Evolutionary conservation across 2,888 invertebrate species (phyloP).

Genomic region (Stenotaenia linearis): DNA sequence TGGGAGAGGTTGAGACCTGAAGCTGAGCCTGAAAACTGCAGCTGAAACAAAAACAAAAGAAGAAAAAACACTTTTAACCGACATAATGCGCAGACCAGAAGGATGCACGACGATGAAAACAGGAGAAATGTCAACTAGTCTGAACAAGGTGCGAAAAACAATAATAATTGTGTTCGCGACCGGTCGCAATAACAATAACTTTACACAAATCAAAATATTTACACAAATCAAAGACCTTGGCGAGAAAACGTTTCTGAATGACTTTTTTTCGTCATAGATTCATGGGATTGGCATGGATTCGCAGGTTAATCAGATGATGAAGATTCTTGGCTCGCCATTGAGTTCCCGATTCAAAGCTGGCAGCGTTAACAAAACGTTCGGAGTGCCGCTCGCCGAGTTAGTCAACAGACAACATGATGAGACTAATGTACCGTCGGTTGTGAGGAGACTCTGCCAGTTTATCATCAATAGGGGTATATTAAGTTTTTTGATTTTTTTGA

Average conservation of each 20-base stretch:
- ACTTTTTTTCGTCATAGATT: neutral
- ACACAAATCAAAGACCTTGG: too few species aligned
- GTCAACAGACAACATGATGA: slow-evolving; percentile 36
- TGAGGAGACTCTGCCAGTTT: slow-evolving; percentile 50
- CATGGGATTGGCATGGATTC: slow-evolving; percentile 38
- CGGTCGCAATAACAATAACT: too few species aligned
- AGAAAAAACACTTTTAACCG: neutral
- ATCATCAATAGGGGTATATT: slow-evolving; percentile 51
- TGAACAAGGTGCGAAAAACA: slow-evolving; percentile 32
- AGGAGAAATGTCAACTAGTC: slow-evolving; percentile 35
- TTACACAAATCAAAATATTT: too few species aligned
- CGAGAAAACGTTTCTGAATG: neutral
- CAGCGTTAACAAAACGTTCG: slow-evolving; percentile 36
- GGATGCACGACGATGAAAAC: slow-evolving; percentile 30
- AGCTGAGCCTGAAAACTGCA: slow-evolving; percentile 19
- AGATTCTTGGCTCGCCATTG: slow-evolving; percentile 40
- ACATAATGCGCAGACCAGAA: slow-evolving; percentile 35
- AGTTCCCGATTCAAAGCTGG: neutral
- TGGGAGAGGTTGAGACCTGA: neutral
- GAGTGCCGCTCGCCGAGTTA: slow-evolving; percentile 38
- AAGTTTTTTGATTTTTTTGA: too few species aligned
- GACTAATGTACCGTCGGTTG: slow-evolving; percentile 48
- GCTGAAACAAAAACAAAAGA: neutral
- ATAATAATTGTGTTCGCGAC: too few species aligned
- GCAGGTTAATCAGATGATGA: slow-evolving; percentile 41